These are phyloP conservation scores for Drosophila insularis DNA, from an alignment of 1,140 invertebrate species.

Conservation along the genomic window DNA sequence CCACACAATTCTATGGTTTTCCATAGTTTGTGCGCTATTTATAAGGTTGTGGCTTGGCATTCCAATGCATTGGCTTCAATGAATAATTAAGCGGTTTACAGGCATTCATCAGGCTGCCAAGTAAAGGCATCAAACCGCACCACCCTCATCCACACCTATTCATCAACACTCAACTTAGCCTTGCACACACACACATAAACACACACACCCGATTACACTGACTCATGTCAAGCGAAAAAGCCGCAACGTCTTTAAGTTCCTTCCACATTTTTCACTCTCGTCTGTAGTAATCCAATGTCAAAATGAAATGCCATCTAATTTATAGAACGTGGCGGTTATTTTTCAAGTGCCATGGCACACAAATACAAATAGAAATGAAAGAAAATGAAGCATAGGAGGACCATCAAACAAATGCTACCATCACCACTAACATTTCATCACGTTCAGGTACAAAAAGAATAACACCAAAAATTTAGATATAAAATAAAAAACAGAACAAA, in stretches of 20 bases:
- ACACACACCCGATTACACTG: constrained; percentile 1
- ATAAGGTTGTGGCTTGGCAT: constrained; percentile 66
- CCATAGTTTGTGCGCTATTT: constrained; percentile 54
- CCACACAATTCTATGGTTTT: constrained; percentile 56
- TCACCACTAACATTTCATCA: constrained; percentile 63
- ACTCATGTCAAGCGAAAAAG: constrained; percentile 37
- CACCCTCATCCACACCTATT: constrained; percentile 44
- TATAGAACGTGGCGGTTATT: constrained; percentile 67
- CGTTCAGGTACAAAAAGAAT: constrained; percentile 29
- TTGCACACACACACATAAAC: too few species aligned
- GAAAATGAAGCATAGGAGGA: constrained; percentile 9
- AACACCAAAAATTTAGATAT: constrained; percentile 43
- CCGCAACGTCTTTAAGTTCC: constrained; percentile 55
- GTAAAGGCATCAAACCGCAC: constrained; percentile 36
- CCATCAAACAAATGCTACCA: constrained; percentile 2
- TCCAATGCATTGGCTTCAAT: constrained; percentile 77
- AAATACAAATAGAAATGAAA: constrained; percentile 43
- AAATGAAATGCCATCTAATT: constrained; percentile 73
- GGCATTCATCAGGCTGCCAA: constrained; percentile 58
- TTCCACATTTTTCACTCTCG: constrained; percentile 48
- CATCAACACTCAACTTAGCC: background rate
- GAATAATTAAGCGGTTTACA: constrained; percentile 78
- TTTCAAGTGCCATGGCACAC: constrained; percentile 44
- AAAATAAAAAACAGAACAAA: constrained; percentile 26
- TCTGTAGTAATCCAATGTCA: constrained; percentile 41